Evolutionary conservation across 2,113 vertebrate genomes (phyloP), one percentile per base, ranked within the genome.

Genomic region (Jaculus jaculus): DNA sequence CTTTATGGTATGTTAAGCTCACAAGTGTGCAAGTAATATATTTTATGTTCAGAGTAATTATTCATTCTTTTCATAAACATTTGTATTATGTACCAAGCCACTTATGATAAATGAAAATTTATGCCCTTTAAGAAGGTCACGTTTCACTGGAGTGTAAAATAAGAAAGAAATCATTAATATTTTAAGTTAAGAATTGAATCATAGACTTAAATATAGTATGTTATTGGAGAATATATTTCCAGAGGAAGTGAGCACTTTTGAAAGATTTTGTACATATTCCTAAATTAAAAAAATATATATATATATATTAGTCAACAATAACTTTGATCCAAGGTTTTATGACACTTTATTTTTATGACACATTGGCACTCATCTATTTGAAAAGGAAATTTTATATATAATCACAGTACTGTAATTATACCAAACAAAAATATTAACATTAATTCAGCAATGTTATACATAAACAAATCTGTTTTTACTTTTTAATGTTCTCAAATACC

Each of bases 1-100:
- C 9, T 92, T 73, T 83, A 63, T 60, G 42, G 47, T 77, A 68
- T 37, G 15, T 17, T 87, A 84, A 79, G 7, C 8, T 20, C 83
- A 77, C 71, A 39, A 79, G 24, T 60, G 74, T 75, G 30, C 24
- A 21, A 77, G 11, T 66, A 80, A 79, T 87, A 72, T 79, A 86
- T 72, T 92, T 34, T 84, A 47, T 83, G 5, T 83, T 87, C 30
- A 63, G 21, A 92, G 17, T 66, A 79, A 86, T 91, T 85, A 88
- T 79, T 60, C 37, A 89, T 80, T 54, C 1, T 7, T 92, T 72
- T 80, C 75, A 73, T 58, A 85, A 87, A 84, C 3, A 73, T 77
- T 82, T 51, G 7, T 47, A 60, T 16, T 89, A 61, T 26, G 4
- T 78, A 42, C 9, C 8, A 81, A 13, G 15, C 18, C 58, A 90